Evolutionary conservation across 2,888 invertebrate species (phyloP).

Genomic region (Crematogaster levior): DNA sequence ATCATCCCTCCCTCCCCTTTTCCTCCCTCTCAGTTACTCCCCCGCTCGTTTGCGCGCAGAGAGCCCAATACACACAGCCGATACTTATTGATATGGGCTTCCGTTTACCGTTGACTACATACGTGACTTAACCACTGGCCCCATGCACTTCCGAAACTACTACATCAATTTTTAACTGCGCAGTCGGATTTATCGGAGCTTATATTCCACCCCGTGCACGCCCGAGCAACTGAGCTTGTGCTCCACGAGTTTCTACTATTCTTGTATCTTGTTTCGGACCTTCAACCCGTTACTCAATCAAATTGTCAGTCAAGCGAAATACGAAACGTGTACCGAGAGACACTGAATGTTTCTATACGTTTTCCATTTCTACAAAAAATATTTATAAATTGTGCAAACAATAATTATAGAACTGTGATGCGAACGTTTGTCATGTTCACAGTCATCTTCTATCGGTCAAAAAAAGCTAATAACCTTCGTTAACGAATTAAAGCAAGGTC

Average conservation of each 20-base stretch:
- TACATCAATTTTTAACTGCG: conserved; percentile 82
- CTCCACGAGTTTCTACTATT: conserved; percentile 24
- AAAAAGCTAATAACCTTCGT: conserved; percentile 6
- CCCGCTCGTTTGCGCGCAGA: conserved; percentile 44
- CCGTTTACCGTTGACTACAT: conserved; percentile 82
- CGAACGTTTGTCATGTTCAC: not conserved
- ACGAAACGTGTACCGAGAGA: not conserved
- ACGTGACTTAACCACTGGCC: conserved; percentile 78
- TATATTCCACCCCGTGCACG: conserved; percentile 71
- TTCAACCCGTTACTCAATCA: not conserved
- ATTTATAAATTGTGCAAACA: not conserved
- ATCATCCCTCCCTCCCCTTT: conserved; percentile 51
- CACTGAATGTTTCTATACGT: not conserved
- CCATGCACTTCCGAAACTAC: conserved; percentile 80
- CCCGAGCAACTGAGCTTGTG: conserved; percentile 32
- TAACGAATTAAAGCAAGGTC: conserved; percentile 22
- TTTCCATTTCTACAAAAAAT: not conserved
- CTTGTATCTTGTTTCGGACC: conserved; percentile 25
- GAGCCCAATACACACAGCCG: conserved; percentile 76
- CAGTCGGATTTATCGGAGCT: conserved; percentile 75
- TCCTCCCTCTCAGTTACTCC: conserved; percentile 43
- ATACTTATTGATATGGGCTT: conserved; percentile 84
- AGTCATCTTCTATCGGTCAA: not conserved
- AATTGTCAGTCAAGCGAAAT: conserved; percentile 21
- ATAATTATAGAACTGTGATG: not conserved